Percentiles rank a stretch among this genome's conserved stretches.
phyloP scores from a whole-genome alignment of 2,888 invertebrate species.

The Euspilapteryx auroguttella region DNA sequence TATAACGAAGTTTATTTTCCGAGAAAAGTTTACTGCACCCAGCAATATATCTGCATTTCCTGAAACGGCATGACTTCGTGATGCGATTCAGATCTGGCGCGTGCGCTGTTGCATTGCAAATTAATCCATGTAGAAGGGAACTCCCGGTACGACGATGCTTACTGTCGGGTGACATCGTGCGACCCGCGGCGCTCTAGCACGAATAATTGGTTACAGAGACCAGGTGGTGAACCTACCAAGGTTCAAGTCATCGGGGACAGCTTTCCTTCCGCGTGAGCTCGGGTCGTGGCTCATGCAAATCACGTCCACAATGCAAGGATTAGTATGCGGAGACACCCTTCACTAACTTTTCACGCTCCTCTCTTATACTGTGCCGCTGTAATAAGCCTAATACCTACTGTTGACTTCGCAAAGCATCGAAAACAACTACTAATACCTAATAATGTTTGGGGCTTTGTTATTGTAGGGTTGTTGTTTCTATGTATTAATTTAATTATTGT shows the following conservation, averaged over 20 bases:
- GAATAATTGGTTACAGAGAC: constrained; percentile 20
- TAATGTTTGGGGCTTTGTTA: no score
- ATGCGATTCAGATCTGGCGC: constrained; percentile 32
- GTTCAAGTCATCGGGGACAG: constrained; percentile 29
- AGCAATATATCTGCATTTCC: constrained; percentile 24
- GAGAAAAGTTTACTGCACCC: constrained; percentile 16
- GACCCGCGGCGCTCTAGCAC: constrained; percentile 6
- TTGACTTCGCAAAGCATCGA: no score
- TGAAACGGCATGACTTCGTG: constrained; percentile 25
- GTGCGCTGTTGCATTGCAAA: constrained; percentile 29
- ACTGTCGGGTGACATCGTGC: constrained; percentile 22
- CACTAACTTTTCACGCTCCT: constrained; percentile 14
- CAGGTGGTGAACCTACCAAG: no score
- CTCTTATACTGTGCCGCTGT: no score
- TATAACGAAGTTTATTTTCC: constrained; percentile 24
- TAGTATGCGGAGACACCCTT: constrained; percentile 24
- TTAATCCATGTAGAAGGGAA: constrained; percentile 22
- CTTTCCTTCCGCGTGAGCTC: constrained; percentile 56
- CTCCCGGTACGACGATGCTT: no score
- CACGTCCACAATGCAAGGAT: constrained; percentile 35
- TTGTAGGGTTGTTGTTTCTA: no score
- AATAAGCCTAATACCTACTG: no score
- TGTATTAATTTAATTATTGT: no score
- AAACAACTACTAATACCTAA: no score
- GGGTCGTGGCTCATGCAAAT: constrained; percentile 46